Base-by-base conservation (phyloP, 2,113 vertebrate genomes). In the Ciconia boyciana region DNA sequence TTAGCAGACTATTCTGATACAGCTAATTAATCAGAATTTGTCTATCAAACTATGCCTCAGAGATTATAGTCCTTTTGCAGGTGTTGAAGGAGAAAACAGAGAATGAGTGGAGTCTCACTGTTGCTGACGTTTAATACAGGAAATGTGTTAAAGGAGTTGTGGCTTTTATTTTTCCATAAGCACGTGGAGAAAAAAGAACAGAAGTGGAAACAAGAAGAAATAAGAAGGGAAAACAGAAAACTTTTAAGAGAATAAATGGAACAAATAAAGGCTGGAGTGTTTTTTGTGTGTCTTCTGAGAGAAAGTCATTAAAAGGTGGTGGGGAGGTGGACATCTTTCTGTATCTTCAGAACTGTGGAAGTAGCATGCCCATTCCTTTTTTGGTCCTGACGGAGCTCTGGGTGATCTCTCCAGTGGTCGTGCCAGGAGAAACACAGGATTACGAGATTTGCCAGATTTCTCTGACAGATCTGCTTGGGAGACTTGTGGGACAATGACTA, bases 11-110 rank as follows among this genome's bases (percentile, higher is more conserved):
- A 52, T 71, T 91, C 48, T 79, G 89, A 91, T 89, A 60, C 41
- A 87, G 69, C 36, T 93, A 69, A 89, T 92, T 89, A 92, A 87
- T 94, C 65, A 64, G 60, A 89, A 75, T 86, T 89, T 79, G 41
- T 71, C 86, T 93, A 76, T 57, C 54, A 72, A 78, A 65, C 36
- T 69, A 3, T 74, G 41, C 48, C 57, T 79, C 16, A 11, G 87
- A 92, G 85, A 43, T 46, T 69, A 32, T 16, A 69, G 81, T 75
- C 14, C 26, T 89, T 52, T 46, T 75, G 36, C 81, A 75, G 76
- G 39, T 85, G 46, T 51, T 69, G 48, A 66, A 61, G 57, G 76
- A 82, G 75, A 68, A 90, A 84, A 80, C 26, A 14, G 58, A 28
- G 32, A 57, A 58, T 48, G 54, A 16, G 10, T 68, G 16, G 36